These are phyloP conservation scores for Phrynosoma blainvillii DNA, from an alignment of 2,113 vertebrate species.

Conservation along the genomic window DNA sequence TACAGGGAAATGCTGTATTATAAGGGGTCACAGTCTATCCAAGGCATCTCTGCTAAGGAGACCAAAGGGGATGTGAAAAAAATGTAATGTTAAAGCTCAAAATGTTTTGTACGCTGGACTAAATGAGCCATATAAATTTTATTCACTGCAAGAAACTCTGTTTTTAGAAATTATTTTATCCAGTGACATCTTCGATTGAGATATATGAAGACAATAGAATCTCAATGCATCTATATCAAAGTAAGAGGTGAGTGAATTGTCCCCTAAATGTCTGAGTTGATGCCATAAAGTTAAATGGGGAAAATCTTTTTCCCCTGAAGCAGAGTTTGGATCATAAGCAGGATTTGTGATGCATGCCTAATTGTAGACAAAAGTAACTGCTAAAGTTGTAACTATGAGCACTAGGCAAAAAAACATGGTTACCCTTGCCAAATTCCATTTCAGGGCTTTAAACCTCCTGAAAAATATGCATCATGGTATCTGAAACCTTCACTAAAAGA, in stretches of 20 bases:
- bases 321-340: not conserved
- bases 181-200: not conserved
- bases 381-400: not conserved
- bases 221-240: not conserved
- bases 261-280: slow-evolving; percentile 2
- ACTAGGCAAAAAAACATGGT: not conserved
- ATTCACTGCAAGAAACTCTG: not conserved
- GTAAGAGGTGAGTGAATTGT: not conserved
- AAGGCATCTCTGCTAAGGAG: not conserved
- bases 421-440: not conserved
- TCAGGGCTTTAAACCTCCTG: not conserved
- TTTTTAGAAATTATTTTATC: slow-evolving; percentile 8
- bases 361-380: not conserved
- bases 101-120: not conserved
- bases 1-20: not conserved
- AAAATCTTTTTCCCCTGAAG: not conserved
- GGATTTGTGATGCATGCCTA: not conserved
- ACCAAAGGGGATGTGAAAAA: not conserved
- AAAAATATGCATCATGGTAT: not conserved
- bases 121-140: not conserved
- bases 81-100: not conserved
- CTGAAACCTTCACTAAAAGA: not conserved
- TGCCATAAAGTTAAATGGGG: slow-evolving; percentile 4
- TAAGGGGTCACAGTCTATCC: not conserved
- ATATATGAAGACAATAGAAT: not conserved